Conservation (phyloP, 2,113 vertebrate species). For the Typhlomys cinereus region DNA sequence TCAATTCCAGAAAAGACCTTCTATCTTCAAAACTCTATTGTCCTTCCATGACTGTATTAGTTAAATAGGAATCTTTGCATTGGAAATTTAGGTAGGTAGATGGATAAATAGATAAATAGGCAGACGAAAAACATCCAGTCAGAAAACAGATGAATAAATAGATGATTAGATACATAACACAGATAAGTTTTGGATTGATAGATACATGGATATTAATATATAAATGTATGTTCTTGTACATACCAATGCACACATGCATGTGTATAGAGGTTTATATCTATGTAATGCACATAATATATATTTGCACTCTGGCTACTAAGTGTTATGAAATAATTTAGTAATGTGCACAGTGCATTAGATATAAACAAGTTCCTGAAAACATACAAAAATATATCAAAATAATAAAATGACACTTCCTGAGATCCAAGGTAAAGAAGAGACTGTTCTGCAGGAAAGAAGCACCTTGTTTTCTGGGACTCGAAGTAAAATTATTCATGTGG, state of each 20-base stretch:
- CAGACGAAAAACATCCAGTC: no score
- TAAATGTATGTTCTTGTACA: fast-evolving
- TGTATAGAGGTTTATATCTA: fast-evolving
- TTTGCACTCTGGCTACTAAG: not conserved
- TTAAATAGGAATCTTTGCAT: not conserved
- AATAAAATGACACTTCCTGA: slow-evolving; percentile 7
- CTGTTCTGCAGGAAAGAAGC: not conserved
- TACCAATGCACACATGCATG: no score
- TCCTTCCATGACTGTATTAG: not conserved
- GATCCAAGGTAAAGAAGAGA: not conserved
- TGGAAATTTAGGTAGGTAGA: not conserved
- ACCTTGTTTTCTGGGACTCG: not conserved
- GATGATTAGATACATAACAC: not conserved
- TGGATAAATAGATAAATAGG: no score
- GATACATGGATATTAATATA: not conserved
- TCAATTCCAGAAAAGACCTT: not conserved
- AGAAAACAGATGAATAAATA: not conserved
- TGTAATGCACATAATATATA: not conserved
- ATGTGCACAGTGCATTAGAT: not conserved
- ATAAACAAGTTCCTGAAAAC: not conserved
- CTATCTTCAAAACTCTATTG: not conserved
- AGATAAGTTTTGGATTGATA: no score
- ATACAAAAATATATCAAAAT: not conserved
- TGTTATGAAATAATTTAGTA: not conserved
- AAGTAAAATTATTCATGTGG: not conserved